Percentiles rank a stretch among this genome's conserved stretches.
These are phyloP conservation scores for Yasuhikotakia modesta DNA, from an alignment of 2,797 vertebrate genomes.

Conservation along the genomic window DNA sequence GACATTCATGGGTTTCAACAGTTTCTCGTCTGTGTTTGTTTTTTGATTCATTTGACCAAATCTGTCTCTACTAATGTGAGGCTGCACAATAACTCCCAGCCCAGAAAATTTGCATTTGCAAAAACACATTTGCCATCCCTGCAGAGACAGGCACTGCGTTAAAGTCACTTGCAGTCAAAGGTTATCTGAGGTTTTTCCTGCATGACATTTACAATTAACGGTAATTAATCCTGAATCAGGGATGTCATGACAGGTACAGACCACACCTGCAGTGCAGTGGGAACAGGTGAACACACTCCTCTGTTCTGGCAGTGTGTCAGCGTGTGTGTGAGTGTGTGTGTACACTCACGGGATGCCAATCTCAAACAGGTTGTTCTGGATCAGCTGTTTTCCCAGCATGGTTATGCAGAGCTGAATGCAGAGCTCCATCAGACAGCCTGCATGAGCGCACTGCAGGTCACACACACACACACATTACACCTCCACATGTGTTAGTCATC, in stretches of 20 bases:
- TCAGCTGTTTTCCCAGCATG: conserved; percentile 97
- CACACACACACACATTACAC: conserved; percentile 28
- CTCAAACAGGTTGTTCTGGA: conserved; percentile 98
- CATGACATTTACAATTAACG: neutral
- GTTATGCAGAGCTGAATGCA: conserved; percentile 98
- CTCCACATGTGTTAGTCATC: conserved; percentile 22
- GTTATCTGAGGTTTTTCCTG: neutral
- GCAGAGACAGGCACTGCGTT: neutral
- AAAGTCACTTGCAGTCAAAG: neutral
- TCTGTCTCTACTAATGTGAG: neutral
- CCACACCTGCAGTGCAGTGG: neutral
- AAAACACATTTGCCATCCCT: neutral
- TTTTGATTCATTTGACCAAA: neutral
- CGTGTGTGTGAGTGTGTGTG: no score
- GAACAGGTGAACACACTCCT: neutral
- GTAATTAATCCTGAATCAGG: neutral
- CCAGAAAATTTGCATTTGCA: conserved; percentile 14
- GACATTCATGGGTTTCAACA: neutral
- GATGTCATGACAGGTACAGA: neutral
- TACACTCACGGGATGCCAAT: conserved; percentile 97
- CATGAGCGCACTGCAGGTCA: conserved; percentile 86
- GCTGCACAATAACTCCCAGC: neutral
- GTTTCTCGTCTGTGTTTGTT: no score
- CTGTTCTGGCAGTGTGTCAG: neutral
- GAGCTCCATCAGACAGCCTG: conserved; percentile 95